These are phyloP conservation scores for Metopia argyrocephala DNA, from an alignment of 2,888 invertebrate genomes.

Conservation along the genomic window DNA sequence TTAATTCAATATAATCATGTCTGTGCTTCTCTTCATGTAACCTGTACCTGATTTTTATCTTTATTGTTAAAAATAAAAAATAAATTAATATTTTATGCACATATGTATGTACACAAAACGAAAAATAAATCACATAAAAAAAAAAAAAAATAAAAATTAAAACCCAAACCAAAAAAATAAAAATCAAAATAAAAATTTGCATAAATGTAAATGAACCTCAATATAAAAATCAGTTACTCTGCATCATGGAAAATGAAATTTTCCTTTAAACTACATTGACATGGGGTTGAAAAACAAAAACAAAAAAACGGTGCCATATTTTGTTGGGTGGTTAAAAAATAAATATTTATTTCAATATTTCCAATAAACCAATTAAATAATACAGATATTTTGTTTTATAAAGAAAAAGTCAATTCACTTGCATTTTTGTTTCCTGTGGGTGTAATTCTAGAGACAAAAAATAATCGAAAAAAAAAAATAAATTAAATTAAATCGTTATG, in stretches of 20 bases:
- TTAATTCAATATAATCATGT: slow-evolving; percentile 50
- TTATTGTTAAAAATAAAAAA: slow-evolving; percentile 6
- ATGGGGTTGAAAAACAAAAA: neutral
- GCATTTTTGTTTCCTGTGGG: slow-evolving; percentile 24
- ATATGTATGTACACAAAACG: neutral
- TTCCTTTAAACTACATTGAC: slow-evolving; percentile 17
- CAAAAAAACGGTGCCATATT: neutral
- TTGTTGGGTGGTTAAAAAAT: neutral
- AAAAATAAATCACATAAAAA: too few species aligned
- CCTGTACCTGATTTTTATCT: slow-evolving; percentile 45
- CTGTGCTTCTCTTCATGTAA: neutral
- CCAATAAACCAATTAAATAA: slow-evolving; percentile 64
- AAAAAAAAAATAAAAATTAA: neutral
- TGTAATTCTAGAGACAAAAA: neutral
- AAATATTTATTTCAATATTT: slow-evolving; percentile 61
- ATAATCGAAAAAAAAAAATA: neutral
- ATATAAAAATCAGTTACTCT: neutral
- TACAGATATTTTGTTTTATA: slow-evolving; percentile 30
- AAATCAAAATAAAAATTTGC: slow-evolving; percentile 11
- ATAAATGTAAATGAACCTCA: slow-evolving; percentile 29
- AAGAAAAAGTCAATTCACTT: neutral
- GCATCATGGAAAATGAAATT: slow-evolving; percentile 44
- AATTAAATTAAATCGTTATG: slow-evolving; percentile 14
- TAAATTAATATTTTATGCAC: neutral
- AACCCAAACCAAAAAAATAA: slow-evolving; percentile 8